These are phyloP conservation scores for Stegastes partitus DNA, from an alignment of 2,113 vertebrate species.

Conservation along the genomic window DNA sequence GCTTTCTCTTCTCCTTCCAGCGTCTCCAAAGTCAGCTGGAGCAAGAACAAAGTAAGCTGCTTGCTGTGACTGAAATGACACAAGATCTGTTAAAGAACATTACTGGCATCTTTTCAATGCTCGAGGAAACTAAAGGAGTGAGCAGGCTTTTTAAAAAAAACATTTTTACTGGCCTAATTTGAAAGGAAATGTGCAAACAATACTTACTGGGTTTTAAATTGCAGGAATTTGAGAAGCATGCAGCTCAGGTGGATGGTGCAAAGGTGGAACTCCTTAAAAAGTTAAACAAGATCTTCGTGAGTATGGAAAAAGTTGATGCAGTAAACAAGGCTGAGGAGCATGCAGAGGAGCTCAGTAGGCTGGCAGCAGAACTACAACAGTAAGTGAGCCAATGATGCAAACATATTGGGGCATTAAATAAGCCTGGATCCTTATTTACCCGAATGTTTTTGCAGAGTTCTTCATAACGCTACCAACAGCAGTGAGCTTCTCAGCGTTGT, in stretches of 20 bases:
- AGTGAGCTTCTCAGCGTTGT: slow-evolving; percentile 81
- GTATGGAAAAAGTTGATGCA: not conserved
- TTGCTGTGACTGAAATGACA: slow-evolving; percentile 29
- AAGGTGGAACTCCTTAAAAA: slow-evolving; percentile 26
- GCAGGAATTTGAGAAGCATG: slow-evolving; percentile 52
- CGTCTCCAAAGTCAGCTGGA: slow-evolving; percentile 12
- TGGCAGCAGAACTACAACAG: slow-evolving; percentile 55
- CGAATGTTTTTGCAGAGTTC: slow-evolving; percentile 76
- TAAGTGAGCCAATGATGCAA: slow-evolving; percentile 26
- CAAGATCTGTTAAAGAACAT: slow-evolving; percentile 47
- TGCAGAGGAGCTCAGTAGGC: slow-evolving; percentile 49
- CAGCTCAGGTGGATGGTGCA: slow-evolving; percentile 63
- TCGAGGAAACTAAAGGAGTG: slow-evolving; percentile 60
- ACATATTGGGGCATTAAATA: not conserved
- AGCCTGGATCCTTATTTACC: not conserved
- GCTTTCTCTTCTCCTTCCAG: slow-evolving; percentile 26
- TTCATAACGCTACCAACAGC: slow-evolving; percentile 79
- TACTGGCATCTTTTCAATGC: slow-evolving; percentile 23
- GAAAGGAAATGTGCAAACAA: not conserved
- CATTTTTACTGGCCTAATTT: not conserved
- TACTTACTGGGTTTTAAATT: not conserved
- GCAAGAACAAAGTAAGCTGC: slow-evolving; percentile 6
- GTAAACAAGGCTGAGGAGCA: slow-evolving; percentile 63
- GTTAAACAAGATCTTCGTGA: slow-evolving; percentile 25
- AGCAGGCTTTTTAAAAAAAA: not conserved